Base-by-base conservation (phyloP, 2,113 vertebrate species). In the Carlito syrichta region DNA sequence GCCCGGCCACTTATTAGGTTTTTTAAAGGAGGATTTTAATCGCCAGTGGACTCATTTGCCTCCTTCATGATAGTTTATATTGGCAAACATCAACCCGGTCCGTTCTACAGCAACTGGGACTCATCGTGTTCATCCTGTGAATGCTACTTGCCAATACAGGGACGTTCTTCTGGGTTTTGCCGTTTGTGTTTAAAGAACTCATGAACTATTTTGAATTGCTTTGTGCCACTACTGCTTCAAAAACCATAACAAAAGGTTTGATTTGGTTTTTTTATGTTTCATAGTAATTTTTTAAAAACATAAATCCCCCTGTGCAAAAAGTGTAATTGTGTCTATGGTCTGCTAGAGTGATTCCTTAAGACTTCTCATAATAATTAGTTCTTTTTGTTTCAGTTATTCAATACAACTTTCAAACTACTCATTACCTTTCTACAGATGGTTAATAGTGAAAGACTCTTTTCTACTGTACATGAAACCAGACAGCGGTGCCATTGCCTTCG, bases 361-460 rank as follows among this genome's bases (percentile, higher is more conserved):
- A 38, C 5, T 40, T 82, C 35, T 50, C 69, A 7, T 56, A 66
- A 40, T 58, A 43, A 77, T 43, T 63, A 54, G 23, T 68, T 85
- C 66, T 20, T 97, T 90, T 52, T 32, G 6, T 86, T 87, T 91
- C 8, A 35, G 10, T 76, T 48, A 81, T 58, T 88, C 45, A 38
- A 0, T 50, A 8, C 10, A 88, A 58, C 13, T 88, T 86, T 25
- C 73, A 85, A 97, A 71, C 16, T 0, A 0, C 20, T 86, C 93
- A 6, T 38, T 97, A 10, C 95, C 54, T 78, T 89, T 7, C 0
- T 98, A 16, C 95, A 99, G 99, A 98, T 99, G 99, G 99, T 96
- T 99, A 98, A 99, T 99, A 94, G 99, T 99, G 96, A 99, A 99
- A 97, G 99, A 99, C 96, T 99, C 99, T 0, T 99, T 99, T 97